Base-by-base conservation (phyloP, 2,888 invertebrate genomes). In the Amphipyra berbera region DNA sequence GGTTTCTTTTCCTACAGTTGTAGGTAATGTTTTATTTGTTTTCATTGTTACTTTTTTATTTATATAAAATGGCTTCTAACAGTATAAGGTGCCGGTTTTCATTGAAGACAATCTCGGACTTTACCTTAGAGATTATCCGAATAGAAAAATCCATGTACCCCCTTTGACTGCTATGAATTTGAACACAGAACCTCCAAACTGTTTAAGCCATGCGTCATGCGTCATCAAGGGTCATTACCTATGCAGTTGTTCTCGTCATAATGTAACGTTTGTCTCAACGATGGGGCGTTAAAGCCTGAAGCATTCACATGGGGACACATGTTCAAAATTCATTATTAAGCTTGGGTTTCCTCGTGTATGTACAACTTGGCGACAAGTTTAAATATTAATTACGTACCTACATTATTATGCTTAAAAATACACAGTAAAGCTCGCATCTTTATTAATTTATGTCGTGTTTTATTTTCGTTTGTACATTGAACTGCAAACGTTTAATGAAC, bases 301-400 rank as follows among this genome's bases (percentile, higher is more conserved):
- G 54, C 52, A 61, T 64, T 58, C 70, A 42, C 57, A 59, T 40
- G 47, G 67, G 61, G 47, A n/a, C 61, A 62, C 54, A 71, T 58
- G 61, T 49, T 54, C 35, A 58, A 61, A 64, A 72, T 77, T 58
- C 47, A 77, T 72, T 77, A 76, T 62, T 59, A 72, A 72, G 9
- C 49, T 38, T 50, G 55, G 60, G 63, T 65, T 57, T 52, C 61
- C 49, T 47, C 54, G 13, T 33, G 58, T 53, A 60, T 68, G 53
- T 40, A 54, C 13, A 69, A 71, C 69, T 61, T 67, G 54, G 58
- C 63, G 64, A 78, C 64, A 69, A 55, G 52, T 64, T 77, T 73
- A 78, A 78, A 75, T 73, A 77, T 68, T 77, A 68, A 74, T 72
- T 56, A 65, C 45, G 30, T 44, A 55, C 58, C 45, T 49, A 58